Base-by-base conservation (phyloP, 2,113 vertebrate species). In the Ophiodon elongatus region DNA sequence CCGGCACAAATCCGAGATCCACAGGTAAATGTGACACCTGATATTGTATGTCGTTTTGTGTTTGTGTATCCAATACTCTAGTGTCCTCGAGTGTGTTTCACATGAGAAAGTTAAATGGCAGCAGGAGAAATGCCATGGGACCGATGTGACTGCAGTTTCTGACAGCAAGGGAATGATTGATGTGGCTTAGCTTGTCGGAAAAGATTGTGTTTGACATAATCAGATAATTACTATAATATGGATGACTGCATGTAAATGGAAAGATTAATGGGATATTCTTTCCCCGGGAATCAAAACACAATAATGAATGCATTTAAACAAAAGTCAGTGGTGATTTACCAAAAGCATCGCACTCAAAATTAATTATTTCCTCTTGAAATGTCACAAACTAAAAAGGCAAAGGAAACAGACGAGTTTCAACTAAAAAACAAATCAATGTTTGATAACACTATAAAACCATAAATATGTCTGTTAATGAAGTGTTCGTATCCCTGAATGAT, bases 171-270 rank as follows among this genome's bases (percentile, higher is more conserved):
- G 35, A 25, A 84, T 82, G 84, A 88, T 45, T 75, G 84, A 88
- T 88, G 80, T 74, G 68, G 29, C 45, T 23, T 23, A 64, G 77
- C 64, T 68, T 82, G 72, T 67, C 79, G 78, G 68, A 82, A 76
- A 59, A 80, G 86, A 82, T 77, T 65, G 78, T 80, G 76, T 87
- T 77, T 75, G 82, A 85, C 84, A 83, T 74, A 83, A 83, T 83
- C 76, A 87, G 69, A 85, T 81, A 85, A 92, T 80, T 72, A 84
- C 64, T 70, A 50, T 68, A 82, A 83, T 66, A 88, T 76, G 83
- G 84, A 80, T 78, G 90, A 84, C 76, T 86, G 79, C 85, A 68
- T 88, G 79, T 73, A 80, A 90, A 84, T 65, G 68, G 80, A 82
- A 87, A 80, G 67, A 81, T 79, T 81, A 84, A 87, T 80, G 60